Evolutionary conservation across 1,140 invertebrate species (phyloP), one percentile per base, ranked within the genome.

Genomic region (Nomia melanderi): DNA sequence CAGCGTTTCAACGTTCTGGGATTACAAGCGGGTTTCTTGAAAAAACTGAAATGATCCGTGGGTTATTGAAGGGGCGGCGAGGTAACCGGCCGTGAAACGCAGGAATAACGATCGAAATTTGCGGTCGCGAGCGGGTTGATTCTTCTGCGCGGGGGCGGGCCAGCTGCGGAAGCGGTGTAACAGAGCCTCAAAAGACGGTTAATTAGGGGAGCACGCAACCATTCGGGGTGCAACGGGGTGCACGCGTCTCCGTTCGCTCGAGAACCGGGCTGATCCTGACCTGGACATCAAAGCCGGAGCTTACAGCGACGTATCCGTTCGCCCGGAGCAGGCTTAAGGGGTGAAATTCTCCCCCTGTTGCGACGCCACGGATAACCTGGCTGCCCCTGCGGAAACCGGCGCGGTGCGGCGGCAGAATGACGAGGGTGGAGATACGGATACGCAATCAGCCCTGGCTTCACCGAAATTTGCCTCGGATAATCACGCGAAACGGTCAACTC

Each of bases 221-320:
- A 29, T 65, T n/a, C 17, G 54, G 65, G 65, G 66, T 75, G 73
- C 64, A 73, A 65, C 33, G 44, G 60, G 71, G 60, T 76, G 73
- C 41, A 69, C 65, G 65, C 56, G 47, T 54, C 64, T 44, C 56
- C 54, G 41, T 47, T 67, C 41, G 50, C 69, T 74, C 70, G 80
- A 83, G 78, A 81, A 74, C 62, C 69, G 31, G 67, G 56, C 60
- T 76, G 72, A 82, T 80, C 77, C 83, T 85, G 80, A 85, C 83
- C 80, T 86, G 79, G 83, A 86, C 84, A 86, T 86, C 84, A 86
- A 86, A 86, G 84, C 78, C 44, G 23, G 59, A 57, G 74, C 81
- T 85, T 86, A 82, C 84, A 83, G 85, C 83, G 81, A 78, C 76
- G 74, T 67, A 72, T 57, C 71, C 75, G 56, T 72, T 76, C 69